A percentile compares a stretch with the other conserved stretches of the same genome.
phyloP scores from a whole-genome alignment of 2,113 vertebrate genomes.

The Xenopus tropicalis region DNA sequence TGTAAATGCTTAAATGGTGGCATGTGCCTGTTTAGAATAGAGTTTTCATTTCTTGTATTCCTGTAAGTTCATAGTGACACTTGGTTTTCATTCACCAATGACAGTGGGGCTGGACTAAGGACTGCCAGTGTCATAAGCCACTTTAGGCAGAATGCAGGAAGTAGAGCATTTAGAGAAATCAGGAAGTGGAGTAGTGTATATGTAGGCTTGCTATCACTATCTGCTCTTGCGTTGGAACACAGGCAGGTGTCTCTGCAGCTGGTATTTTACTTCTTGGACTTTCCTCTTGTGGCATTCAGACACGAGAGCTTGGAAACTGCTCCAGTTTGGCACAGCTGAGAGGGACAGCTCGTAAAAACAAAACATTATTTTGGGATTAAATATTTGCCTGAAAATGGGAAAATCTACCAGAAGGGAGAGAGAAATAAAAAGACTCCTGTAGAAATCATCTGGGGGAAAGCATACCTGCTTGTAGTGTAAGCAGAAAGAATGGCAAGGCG shows the following conservation, averaged over 20 bases:
- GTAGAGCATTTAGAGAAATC: slow-evolving; percentile 27
- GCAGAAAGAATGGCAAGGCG: slow-evolving; percentile 17
- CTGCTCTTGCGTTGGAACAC: neutral
- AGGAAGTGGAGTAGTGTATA: slow-evolving; percentile 20
- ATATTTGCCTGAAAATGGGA: neutral
- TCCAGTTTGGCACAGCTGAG: neutral
- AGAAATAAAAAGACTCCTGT: neutral
- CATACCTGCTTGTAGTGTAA: neutral
- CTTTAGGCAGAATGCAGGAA: slow-evolving; percentile 25
- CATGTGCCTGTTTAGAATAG: too few species aligned
- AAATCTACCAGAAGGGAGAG: neutral
- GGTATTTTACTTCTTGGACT: neutral
- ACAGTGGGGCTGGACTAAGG: neutral
- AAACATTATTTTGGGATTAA: neutral
- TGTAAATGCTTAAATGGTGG: too few species aligned
- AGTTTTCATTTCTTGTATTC: too few species aligned
- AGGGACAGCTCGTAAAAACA: neutral
- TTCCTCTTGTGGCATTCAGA: neutral
- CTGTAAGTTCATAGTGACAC: too few species aligned
- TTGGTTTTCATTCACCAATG: too few species aligned
- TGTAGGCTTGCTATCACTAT: slow-evolving; percentile 10
- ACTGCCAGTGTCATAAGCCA: neutral
- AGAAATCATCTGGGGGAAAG: neutral
- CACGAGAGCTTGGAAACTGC: neutral
- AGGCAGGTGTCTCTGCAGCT: neutral